Base-by-base conservation (phyloP, 92 coral and sea anemone genomes). In the Metridium senile region DNA sequence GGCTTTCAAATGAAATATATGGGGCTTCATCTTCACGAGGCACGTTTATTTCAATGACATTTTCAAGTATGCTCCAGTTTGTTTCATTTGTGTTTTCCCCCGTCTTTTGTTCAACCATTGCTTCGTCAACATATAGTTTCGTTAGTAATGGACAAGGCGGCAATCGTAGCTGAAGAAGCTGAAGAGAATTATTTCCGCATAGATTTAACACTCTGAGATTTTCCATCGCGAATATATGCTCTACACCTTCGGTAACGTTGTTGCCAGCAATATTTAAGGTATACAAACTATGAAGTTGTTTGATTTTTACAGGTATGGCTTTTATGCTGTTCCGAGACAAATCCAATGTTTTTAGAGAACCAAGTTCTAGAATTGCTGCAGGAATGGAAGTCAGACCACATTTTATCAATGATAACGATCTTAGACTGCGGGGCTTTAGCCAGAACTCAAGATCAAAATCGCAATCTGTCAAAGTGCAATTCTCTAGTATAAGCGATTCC, bases 381-480 rank as follows among this genome's bases (percentile, higher is more conserved):
- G 90, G 87, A 26, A 86, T 81, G 18, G 32, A 66, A 39, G 72
- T 30, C 22, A 86, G 70, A 35, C 59, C 29, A 51, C 90, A 81
- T n/a, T 49, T 70, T 49, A 47, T 68, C 74, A 81, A 56, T 46
- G 83, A 59, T 16, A 81, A 16, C 3, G 30, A 9, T 23, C 68
- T 18, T 62, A 62, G n/a, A 20, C 19, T 28, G 31, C 28, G 7
- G 19, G 9, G 34, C 19, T 33, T 26, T 39, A n/a, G 10, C 84
- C 77, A 31, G 68, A 4, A 2, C 4, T 62, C 68, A 16, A 4
- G 31, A 62, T 62, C 68, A 26, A 62, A 62, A 27, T 73, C 47
- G 13, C 8, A 39, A 74, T 74, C 75, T 11, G 70, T 62, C 61
- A 79, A 71, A 1, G 74, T 33, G 63, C 85, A 79, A 10, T 31